Conservation (phyloP, 2,888 invertebrate genomes). For the Plagiodera versicolora region DNA sequence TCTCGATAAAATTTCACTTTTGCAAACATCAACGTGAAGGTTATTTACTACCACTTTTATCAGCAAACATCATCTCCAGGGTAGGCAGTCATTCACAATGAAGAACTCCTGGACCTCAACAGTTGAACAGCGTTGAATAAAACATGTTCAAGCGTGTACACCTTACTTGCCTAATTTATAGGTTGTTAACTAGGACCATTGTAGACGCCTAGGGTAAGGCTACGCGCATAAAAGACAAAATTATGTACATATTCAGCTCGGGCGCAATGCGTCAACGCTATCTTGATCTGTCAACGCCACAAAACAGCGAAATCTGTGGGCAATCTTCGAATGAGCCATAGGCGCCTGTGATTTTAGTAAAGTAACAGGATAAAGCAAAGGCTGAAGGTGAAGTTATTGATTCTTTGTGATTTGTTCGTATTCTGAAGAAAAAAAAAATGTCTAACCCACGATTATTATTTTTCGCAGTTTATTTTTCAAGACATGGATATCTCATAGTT, state of each 20-base stretch:
- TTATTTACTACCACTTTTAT: neutral
- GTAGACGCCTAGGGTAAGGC: slow-evolving; percentile 46
- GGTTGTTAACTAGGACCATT: slow-evolving; percentile 48
- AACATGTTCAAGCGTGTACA: slow-evolving; percentile 38
- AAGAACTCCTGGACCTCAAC: slow-evolving; percentile 1
- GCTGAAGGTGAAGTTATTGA: too few species aligned
- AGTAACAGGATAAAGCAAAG: too few species aligned
- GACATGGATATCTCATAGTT: too few species aligned
- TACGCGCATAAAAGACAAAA: slow-evolving; percentile 47
- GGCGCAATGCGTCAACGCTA: slow-evolving; percentile 46
- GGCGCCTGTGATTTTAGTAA: neutral
- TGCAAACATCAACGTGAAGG: too few species aligned
- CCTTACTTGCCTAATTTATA: slow-evolving; percentile 48
- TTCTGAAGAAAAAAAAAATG: too few species aligned
- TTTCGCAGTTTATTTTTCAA: too few species aligned
- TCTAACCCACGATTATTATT: too few species aligned
- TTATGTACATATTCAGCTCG: slow-evolving; percentile 49
- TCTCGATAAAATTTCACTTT: too few species aligned
- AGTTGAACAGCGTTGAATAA: slow-evolving; percentile 37
- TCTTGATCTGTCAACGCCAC: slow-evolving; percentile 45
- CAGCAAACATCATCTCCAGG: neutral
- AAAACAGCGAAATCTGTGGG: slow-evolving; percentile 44
- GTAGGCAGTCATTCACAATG: neutral
- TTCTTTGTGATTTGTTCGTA: too few species aligned
- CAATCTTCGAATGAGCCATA: slow-evolving; percentile 21